phyloP scores from a whole-genome alignment of 2,113 vertebrate species.

The Plecturocebus donacophilus region DNA sequence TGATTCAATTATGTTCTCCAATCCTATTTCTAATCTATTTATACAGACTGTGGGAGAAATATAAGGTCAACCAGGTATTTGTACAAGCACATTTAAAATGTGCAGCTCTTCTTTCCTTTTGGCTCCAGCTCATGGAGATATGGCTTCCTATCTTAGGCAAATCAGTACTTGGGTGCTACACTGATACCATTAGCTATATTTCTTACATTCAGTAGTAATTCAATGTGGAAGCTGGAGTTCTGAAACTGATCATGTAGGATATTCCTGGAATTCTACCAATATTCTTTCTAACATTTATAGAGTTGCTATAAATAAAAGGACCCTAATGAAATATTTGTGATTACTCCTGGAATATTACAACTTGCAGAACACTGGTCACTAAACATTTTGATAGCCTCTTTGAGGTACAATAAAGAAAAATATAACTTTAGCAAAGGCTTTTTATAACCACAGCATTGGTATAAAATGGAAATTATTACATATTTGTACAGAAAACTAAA shows the following conservation, averaged over 20 bases:
- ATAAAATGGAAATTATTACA: slow-evolving; percentile 50
- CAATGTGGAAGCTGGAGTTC: slow-evolving; percentile 70
- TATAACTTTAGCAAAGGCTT: slow-evolving; percentile 48
- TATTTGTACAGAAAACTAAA: slow-evolving; percentile 69
- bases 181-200: slow-evolving; percentile 49
- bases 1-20: neutral
- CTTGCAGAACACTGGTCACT: slow-evolving; percentile 67
- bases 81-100: slow-evolving; percentile 53
- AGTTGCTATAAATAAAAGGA: slow-evolving; percentile 62
- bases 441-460: slow-evolving; percentile 61
- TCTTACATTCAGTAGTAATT: slow-evolving; percentile 50
- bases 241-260: slow-evolving; percentile 53
- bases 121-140: slow-evolving; percentile 45
- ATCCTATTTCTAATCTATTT: slow-evolving; percentile 14
- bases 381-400: slow-evolving; percentile 73
- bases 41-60: slow-evolving; percentile 20
- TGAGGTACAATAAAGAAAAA: slow-evolving; percentile 62
- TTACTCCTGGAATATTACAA: slow-evolving; percentile 65
- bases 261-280: slow-evolving; percentile 71
- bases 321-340: slow-evolving; percentile 67
- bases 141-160: slow-evolving; percentile 53
- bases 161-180: slow-evolving; percentile 64
- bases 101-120: slow-evolving; percentile 59
- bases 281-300: slow-evolving; percentile 64
- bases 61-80: slow-evolving; percentile 64